Percentiles rank a stretch among this genome's conserved stretches.
phyloP scores from a whole-genome alignment of 2,113 vertebrate species.

The Numida meleagris region DNA sequence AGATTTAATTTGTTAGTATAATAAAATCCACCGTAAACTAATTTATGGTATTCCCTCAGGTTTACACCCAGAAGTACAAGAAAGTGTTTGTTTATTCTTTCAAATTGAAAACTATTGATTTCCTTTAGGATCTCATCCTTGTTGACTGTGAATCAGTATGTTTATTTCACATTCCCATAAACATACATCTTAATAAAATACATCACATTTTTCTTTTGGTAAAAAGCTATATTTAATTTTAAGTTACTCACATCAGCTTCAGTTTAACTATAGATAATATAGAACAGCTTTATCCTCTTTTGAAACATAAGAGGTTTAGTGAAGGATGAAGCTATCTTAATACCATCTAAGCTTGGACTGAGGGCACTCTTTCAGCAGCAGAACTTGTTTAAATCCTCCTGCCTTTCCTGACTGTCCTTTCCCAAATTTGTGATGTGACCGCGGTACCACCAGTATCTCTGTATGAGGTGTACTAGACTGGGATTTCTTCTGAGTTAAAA shows the following conservation, averaged over 20 bases:
- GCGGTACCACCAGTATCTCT: not conserved
- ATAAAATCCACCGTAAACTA: slow-evolving; percentile 24
- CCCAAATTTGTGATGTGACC: not conserved
- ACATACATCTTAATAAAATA: not conserved
- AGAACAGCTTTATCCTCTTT: not conserved
- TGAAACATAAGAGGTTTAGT: not conserved
- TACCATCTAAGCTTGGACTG: not conserved
- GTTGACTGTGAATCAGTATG: not conserved
- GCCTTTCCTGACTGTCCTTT: not conserved
- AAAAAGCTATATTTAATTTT: not conserved
- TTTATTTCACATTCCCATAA: slow-evolving; percentile 4
- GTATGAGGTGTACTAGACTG: not conserved
- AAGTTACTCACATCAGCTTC: not conserved
- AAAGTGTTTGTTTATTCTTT: slow-evolving; percentile 34
- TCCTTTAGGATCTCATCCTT: slow-evolving; percentile 44
- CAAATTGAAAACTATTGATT: slow-evolving; percentile 57
- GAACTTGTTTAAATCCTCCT: not conserved
- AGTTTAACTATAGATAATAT: not conserved
- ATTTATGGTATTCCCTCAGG: slow-evolving; percentile 10
- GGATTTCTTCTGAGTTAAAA: not conserved
- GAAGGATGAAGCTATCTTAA: not conserved
- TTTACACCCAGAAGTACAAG: not conserved
- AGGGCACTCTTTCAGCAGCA: not conserved
- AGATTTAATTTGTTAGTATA: slow-evolving; percentile 30
- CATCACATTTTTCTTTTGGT: not conserved